phyloP scores from a whole-genome alignment of 1,140 invertebrate species.

The Rhopalosiphum maidis region DNA sequence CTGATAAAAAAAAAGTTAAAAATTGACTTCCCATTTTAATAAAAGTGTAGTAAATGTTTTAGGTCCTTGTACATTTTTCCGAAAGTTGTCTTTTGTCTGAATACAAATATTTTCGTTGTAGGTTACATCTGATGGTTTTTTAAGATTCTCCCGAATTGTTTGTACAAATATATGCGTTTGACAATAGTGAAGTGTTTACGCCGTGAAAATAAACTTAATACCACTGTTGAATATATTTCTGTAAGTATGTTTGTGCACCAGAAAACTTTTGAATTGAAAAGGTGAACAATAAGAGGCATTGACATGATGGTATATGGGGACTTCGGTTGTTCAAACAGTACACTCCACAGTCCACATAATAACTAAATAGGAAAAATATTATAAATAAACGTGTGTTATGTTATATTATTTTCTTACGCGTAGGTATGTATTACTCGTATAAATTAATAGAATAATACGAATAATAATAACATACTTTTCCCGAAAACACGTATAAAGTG shows the following conservation, averaged over 20 bases:
- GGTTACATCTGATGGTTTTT: constrained; percentile 1
- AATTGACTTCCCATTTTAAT: neutral
- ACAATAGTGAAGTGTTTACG: constrained; percentile 4
- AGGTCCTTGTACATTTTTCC: neutral
- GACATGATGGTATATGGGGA: neutral
- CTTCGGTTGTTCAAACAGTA: constrained; percentile 5
- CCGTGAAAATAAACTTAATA: neutral
- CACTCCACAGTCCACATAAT: neutral
- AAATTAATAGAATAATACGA: neutral
- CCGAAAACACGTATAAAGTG: neutral
- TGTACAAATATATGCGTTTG: neutral
- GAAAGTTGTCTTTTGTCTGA: neutral
- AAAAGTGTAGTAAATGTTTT: neutral
- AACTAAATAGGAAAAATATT: neutral
- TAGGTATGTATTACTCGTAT: neutral
- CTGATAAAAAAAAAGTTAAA: neutral
- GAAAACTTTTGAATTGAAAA: neutral
- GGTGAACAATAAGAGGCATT: neutral
- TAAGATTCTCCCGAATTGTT: neutral
- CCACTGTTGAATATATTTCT: constrained; percentile 31
- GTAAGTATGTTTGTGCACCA: neutral
- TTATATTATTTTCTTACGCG: neutral
- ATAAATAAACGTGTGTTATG: neutral
- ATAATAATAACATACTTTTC: neutral
- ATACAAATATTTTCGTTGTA: constrained; percentile 2